Base-by-base conservation (phyloP, 2,888 invertebrate species). In the Venustoraphidia nigricollis region DNA sequence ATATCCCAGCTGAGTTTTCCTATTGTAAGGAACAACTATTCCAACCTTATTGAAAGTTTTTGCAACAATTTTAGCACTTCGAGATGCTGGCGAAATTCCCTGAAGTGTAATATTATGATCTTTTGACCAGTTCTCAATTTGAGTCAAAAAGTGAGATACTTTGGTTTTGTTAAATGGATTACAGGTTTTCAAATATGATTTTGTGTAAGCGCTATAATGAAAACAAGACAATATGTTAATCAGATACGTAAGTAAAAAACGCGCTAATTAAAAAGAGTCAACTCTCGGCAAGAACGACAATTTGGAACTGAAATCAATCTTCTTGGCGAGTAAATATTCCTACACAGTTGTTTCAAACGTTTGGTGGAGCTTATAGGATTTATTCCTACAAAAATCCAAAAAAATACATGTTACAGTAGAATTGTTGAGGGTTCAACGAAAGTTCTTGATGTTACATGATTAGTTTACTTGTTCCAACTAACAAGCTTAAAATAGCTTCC, bases 1-100 rank as follows among this genome's bases (percentile, higher is more conserved):
- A 62, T 96, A 96, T 0, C 96, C 96, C 5, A 90, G 61, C 59
- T 89, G 79, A 0, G 83, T 81, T 62, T 83, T 84, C 59, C 79
- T 81, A 57, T 90, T 73, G 49, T 82, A 83, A 0, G 92, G 92
- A 2, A 94, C 93, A 34, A 85, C 81, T 57, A 94, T 79, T 11
- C 93, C 93, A 41, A 81, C 80, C 49, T 79, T 79, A 63, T 91
- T 89, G 56, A 91, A 83, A 36, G 85, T 79, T 62, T 76, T 79
- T 1, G 85, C 69, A 1, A 87, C 78, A 10, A 77, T 72, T 51
- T 72, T 74, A 41, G 70, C 70, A 36, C 76, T 69, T n/a, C 83
- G 70, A 44, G 71, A 69, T 52, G 70, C 68, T 34, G 66, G 60
- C 9, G 76, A 74, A 41, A 72, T 75, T 50, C 66, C 64, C 3